Percentiles rank a stretch among this genome's conserved stretches.
Conservation (phyloP, 2,888 invertebrate species). For the Hemistola chrysoprasaria region DNA sequence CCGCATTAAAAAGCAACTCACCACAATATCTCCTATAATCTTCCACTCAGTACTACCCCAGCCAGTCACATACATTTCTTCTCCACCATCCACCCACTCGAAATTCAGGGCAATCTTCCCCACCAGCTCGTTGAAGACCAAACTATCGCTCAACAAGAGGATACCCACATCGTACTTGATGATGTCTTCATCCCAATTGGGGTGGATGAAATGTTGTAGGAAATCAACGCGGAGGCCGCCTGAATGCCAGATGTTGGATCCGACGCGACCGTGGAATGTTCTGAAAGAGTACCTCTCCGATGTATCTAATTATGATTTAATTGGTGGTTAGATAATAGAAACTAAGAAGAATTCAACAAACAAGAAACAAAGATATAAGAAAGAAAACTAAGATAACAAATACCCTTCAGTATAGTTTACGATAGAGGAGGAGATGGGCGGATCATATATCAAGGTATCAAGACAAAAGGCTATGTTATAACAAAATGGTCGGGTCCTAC, state of each 20-base stretch:
- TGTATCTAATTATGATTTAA: too few relatives aligned
- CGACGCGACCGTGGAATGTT: conserved; percentile 25
- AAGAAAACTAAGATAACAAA: too few relatives aligned
- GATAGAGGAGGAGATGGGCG: too few relatives aligned
- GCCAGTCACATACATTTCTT: conserved; percentile 28
- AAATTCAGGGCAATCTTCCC: conserved; percentile 15
- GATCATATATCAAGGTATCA: too few relatives aligned
- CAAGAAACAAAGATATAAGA: too few relatives aligned
- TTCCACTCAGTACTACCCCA: conserved; percentile 38
- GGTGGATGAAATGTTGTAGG: conserved; percentile 25
- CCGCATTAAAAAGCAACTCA: conserved; percentile 19
- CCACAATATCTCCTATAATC: conserved; percentile 22
- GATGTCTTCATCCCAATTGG: conserved; percentile 24
- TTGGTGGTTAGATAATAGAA: too few relatives aligned
- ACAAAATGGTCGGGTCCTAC: too few relatives aligned
- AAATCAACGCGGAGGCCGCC: conserved; percentile 23
- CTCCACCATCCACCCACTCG: conserved; percentile 20
- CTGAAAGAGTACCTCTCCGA: conserved; percentile 18
- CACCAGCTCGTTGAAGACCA: conserved; percentile 19
- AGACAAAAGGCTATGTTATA: too few relatives aligned
- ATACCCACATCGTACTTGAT: conserved; percentile 31
- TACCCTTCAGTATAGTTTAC: too few relatives aligned
- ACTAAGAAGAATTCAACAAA: too few relatives aligned
- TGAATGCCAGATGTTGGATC: conserved; percentile 36
- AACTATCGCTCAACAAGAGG: conserved; percentile 2